Percentiles rank a stretch among this genome's conserved stretches.
Evolutionary conservation across 2,888 invertebrate species (phyloP).

Genomic region (Acrocyrtus sp.): DNA sequence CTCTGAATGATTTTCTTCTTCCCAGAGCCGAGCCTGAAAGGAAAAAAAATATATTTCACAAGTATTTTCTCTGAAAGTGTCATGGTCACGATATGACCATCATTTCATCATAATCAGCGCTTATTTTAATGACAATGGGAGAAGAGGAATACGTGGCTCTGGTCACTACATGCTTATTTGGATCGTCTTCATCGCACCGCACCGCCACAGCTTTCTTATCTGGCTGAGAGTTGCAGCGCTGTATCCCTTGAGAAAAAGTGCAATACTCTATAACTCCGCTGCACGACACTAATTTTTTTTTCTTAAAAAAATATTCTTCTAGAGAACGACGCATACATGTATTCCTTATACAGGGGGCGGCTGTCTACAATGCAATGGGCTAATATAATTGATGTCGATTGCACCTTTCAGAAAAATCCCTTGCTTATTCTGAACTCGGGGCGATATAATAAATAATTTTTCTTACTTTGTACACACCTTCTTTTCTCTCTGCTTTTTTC

Average conservation of each 20-base stretch:
- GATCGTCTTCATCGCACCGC: background rate
- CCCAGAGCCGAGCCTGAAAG: no score
- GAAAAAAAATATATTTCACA: slow-evolving; percentile 5
- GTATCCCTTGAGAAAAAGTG: background rate
- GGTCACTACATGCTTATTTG: no score
- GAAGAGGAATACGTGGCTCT: background rate
- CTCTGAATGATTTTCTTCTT: no score
- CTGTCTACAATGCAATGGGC: slow-evolving; percentile 45
- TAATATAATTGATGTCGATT: slow-evolving; percentile 42
- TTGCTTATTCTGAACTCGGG: slow-evolving; percentile 48
- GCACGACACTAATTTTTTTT: background rate
- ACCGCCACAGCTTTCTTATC: no score
- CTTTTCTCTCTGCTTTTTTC: slow-evolving; percentile 45
- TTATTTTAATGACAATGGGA: slow-evolving; percentile 1
- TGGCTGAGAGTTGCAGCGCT: background rate
- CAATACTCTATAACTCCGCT: no score
- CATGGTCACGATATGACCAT: slow-evolving; percentile 10
- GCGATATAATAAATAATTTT: slow-evolving; percentile 56
- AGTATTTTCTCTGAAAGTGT: slow-evolving; percentile 11
- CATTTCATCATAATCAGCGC: slow-evolving; percentile 7
- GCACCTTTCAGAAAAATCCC: slow-evolving; percentile 39
- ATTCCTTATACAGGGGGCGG: slow-evolving; percentile 46
- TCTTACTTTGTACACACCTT: slow-evolving; percentile 52
- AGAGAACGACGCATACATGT: no score
- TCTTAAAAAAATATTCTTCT: background rate